Evolutionary conservation across 2,888 invertebrate genomes (phyloP), one percentile per base, ranked within the genome.

Genomic region (Diplazon laetatorius): DNA sequence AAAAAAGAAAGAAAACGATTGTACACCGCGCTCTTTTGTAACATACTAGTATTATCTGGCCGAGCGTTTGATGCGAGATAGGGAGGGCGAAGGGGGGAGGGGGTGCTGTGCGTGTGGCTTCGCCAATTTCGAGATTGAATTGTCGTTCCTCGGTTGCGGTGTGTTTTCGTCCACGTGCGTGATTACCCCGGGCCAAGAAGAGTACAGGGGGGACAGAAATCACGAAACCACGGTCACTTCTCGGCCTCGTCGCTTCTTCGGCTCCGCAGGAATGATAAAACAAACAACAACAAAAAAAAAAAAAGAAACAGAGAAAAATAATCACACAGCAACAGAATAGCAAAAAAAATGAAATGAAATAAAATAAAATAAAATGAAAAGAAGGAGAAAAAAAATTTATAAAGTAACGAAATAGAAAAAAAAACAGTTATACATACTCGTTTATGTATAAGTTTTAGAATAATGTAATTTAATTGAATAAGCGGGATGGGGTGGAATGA

Each of bases 371-470:
- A n/a, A n/a, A 50, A 39, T 59, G 5, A 18, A 52, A 30, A 48
- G 9, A 12, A 22, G 12, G 1, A 0, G 22, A 22, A 9, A 5
- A 59, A 37, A 46, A 37, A 22, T 25, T 39, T 44, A 66, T 16
- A 59, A 25, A 63, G 16, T 46, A 46, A 69, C 81, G 79, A 80
- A 80, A 80, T 77, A 81, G 52, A n/a, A n/a, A n/a, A n/a, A n/a
- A n/a, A n/a, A 66, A 70, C 78, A 80, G 80, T 83, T 84, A 83
- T 83, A 82, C 85, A 85, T 85, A 83, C 80, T 84, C 82, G 83
- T 84, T 82, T 82, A 80, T 85, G 84, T 83, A 83, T 84, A 84
- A 85, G 82, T 84, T 85, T 84, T 83, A 84, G 84, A 81, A 80
- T 82, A 82, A 81, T 82, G 77, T 82, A 76, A 78, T 82, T 81